Evolutionary conservation across 2,113 vertebrate species (phyloP), one percentile per base, ranked within the genome.

Genomic region (Hemicordylus capensis): DNA sequence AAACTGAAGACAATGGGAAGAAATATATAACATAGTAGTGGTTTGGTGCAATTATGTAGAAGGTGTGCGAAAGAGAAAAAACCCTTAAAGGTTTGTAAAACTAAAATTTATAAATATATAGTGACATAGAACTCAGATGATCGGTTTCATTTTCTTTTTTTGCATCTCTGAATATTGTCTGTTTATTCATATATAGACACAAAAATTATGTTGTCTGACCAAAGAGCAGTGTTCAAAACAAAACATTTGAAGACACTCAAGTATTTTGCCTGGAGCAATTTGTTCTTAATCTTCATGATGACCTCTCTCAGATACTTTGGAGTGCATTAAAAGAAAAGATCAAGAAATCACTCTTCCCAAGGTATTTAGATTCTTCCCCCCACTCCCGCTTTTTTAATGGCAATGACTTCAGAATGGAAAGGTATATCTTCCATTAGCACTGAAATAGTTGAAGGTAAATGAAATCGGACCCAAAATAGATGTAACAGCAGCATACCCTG

Each of bases 181-280:
- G 15, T 58, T 83, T 84, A 67, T 87, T 86, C 22, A 81, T 42
- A 81, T 58, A 80, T 73, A 88, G 34, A 34, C 63, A 39, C 63
- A 82, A 86, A 82, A 84, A 82, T 78, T n/a, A 58, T 37, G 6
- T 81, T 1, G 0, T 24, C 81, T 56, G 0, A 69, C 2, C 51
- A 70, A 81, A 90, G 10, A 3, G 42, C 34, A 54, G 42, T 72
- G 69, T 63, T 72, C 76, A 94, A 87, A 94, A 92, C 76, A 92
- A 94, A 92, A 94, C 92, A 90, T 93, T 95, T 95, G 91, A 97
- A 97, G 94, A 96, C 91, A 90, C 86, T 85, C 89, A 97, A 84
- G 93, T 97, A 97, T 97, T 95, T 90, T 72, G 95, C 95, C 96
- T 93, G 70, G 82, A 97, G 97, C 95, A 94, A 90, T 86, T 89